Conservation (phyloP, 1,140 invertebrate genomes). For the Caenorhabditis briggsae region DNA sequence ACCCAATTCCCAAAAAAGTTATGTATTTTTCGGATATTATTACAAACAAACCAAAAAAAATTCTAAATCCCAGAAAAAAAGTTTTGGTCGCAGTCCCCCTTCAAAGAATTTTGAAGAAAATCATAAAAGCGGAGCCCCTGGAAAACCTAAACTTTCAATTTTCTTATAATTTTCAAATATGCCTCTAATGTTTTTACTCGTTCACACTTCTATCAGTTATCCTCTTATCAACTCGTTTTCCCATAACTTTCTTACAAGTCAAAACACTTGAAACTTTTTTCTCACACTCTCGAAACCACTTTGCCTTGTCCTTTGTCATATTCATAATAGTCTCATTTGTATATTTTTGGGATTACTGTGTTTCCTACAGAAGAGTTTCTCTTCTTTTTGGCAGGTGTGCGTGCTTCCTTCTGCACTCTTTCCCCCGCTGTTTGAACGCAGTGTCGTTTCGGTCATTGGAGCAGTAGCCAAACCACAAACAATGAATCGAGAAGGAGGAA, state of each 20-base stretch:
- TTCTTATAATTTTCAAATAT: no score
- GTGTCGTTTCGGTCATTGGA: constrained; percentile 44
- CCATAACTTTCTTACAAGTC: background rate
- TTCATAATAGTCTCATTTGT: background rate
- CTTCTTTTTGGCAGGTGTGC: constrained; percentile 5
- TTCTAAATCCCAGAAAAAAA: no score
- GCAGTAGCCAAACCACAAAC: constrained; percentile 52
- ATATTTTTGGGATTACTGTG: constrained; percentile 40
- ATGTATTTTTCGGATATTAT: no score
- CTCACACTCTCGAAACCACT: constrained; percentile 21
- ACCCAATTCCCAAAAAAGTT: no score
- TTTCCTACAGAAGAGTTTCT: background rate
- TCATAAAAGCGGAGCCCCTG: no score
- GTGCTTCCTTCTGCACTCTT: constrained; percentile 15
- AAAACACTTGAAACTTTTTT: constrained; percentile 31
- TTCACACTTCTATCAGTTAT: background rate
- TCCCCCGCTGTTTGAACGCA: constrained; percentile 2
- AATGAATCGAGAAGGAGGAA: constrained; percentile 10
- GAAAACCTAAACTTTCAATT: no score
- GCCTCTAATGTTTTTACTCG: no score
- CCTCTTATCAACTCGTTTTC: background rate
- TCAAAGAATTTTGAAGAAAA: no score
- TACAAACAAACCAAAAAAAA: no score
- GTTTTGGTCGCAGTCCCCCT: no score
- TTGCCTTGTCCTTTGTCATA: background rate